A percentile compares a stretch with the other conserved stretches of the same genome.
These are phyloP conservation scores for Centropristis striata DNA, from an alignment of 2,113 vertebrate species.

Conservation along the genomic window DNA sequence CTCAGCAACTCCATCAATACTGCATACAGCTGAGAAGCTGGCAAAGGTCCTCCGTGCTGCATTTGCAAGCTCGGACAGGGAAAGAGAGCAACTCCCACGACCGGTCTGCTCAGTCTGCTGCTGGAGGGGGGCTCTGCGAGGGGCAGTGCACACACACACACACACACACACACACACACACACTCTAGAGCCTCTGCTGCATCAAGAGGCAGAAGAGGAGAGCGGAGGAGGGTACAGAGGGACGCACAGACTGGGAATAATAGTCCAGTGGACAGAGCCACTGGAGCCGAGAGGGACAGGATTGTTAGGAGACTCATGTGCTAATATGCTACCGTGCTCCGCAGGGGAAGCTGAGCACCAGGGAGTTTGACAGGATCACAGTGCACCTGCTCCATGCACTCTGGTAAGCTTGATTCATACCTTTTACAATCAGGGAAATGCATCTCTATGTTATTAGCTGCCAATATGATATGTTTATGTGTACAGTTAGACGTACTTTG, in stretches of 20 bases:
- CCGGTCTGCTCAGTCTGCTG: conserved; percentile 64
- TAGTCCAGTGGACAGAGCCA: conserved; percentile 61
- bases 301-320: conserved; percentile 52
- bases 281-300: conserved; percentile 61
- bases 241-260: conserved; percentile 67
- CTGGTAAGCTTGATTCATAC: conserved; percentile 74
- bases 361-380: conserved; percentile 72
- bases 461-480: conserved; percentile 1
- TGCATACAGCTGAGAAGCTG: conserved; percentile 86
- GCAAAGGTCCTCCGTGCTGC: conserved; percentile 81
- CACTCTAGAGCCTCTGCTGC: conserved; percentile 64
- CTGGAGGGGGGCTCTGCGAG: conserved; percentile 46
- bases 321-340: conserved; percentile 73
- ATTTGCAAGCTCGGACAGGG: conserved; percentile 65
- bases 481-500: conserved; percentile 5
- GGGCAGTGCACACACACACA: conserved; percentile 29
- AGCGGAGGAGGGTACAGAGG: conserved; percentile 49
- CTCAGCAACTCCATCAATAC: conserved; percentile 89
- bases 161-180: conserved; percentile 5
- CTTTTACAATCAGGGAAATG: conserved; percentile 3
- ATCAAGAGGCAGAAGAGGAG: conserved; percentile 61
- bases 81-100: conserved; percentile 72
- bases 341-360: conserved; percentile 58
- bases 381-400: conserved; percentile 76
- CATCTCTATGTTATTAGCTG: conserved; percentile 3